Conservation (phyloP, 2,888 invertebrate genomes). For the Erebia aethiops region DNA sequence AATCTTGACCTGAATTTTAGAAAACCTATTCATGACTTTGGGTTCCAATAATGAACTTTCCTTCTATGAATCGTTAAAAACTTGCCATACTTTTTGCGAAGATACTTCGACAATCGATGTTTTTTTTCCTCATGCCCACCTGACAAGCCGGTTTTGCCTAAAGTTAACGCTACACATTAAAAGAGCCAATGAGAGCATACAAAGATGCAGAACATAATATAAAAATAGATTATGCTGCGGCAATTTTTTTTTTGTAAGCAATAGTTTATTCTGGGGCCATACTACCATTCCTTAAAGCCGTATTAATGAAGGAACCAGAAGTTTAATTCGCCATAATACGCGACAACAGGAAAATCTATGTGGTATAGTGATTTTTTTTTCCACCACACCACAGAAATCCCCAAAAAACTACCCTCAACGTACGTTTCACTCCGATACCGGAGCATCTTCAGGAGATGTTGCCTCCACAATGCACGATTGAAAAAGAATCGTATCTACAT, state of each 20-base stretch:
- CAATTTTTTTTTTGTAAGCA: not conserved
- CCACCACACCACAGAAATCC: no score
- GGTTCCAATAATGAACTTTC: not conserved
- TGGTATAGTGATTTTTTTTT: no score
- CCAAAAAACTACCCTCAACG: no score
- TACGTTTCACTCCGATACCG: no score
- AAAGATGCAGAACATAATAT: not conserved
- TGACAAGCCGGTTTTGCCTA: constrained; percentile 18
- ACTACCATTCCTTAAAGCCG: no score
- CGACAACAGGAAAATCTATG: no score
- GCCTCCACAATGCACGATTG: no score
- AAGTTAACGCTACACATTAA: constrained; percentile 8
- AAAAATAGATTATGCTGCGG: not conserved
- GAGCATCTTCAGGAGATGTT: no score
- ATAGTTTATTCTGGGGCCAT: not conserved
- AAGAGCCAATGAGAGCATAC: constrained; percentile 16
- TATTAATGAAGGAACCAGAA: no score
- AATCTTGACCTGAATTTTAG: not conserved
- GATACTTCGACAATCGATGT: not conserved
- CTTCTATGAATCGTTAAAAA: constrained; percentile 1
- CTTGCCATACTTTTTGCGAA: constrained; percentile 12
- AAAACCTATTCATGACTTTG: not conserved
- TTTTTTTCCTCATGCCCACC: constrained; percentile 14
- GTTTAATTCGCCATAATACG: no score
- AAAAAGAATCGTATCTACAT: no score